Evolutionary conservation across 2,113 vertebrate species (phyloP), one percentile per base, ranked within the genome.

Genomic region (Callipepla californica): DNA sequence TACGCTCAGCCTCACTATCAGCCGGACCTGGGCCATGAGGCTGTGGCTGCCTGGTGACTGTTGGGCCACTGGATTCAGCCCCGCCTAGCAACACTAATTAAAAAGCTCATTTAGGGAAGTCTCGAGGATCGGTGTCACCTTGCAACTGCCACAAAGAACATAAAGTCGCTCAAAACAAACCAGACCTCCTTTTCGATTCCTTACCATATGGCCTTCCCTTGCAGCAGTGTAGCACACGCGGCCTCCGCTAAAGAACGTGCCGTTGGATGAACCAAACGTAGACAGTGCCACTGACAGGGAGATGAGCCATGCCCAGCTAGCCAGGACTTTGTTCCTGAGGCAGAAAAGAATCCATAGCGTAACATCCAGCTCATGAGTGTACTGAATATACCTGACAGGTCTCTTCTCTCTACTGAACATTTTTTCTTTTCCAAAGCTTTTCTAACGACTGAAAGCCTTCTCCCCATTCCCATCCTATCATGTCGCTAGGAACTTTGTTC

Each of bases 181-280:
- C 59, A 85, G 73, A 44, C 4, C 14, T 26, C 20, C 28, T 63
- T 36, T 44, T 58, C 77, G 25, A 25, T 23, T 63, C 47, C 97
- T 98, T 93, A 99, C 99, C 99, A 99, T 94, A 70, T 99, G 98
- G 32, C 98, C 98, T 92, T 99, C 98, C 72, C 98, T 97, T 51
- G 98, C 98, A n/a, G 98, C 98, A 13, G 98, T 98, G n/a, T 98
- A 99, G 94, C 98, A 98, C 73, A 98, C 85, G 0, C 98, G 97
- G 40, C 98, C 98, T 5, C 98, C 98, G 0, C 98, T 98, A 93
- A 99, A 99, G 97, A 99, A 98, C 0, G 95, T 97, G 62, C 98
- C 98, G 0, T 98, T 99, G 0, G 98, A 96, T 3, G 98, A 98
- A 17, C 99, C 98, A 20, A 99, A 98, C 0, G 98, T 98, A 5